Conservation (phyloP, 1,140 invertebrate species). For the Ephestia elutella region DNA sequence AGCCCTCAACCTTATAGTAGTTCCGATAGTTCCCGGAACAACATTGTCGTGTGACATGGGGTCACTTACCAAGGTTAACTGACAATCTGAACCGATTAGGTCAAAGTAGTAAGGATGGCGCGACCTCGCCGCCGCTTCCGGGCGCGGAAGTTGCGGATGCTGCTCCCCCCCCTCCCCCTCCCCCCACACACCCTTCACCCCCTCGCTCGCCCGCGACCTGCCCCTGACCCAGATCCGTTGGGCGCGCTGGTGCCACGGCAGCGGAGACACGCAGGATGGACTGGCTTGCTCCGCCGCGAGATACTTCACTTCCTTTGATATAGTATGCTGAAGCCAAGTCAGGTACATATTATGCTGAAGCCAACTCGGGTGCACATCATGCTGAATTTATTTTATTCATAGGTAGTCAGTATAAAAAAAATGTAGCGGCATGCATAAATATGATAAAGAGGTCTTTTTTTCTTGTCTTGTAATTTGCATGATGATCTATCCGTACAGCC, state of each 20-base stretch:
- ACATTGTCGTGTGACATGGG: neutral
- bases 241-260: neutral
- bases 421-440: no score
- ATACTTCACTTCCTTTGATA: no score
- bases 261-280: neutral
- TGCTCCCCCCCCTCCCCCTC: neutral
- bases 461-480: no score
- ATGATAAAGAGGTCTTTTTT: no score
- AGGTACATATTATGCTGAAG: no score
- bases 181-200: neutral
- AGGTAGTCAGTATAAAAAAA: no score
- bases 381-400: no score
- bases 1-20: neutral
- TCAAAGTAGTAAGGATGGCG: conserved; percentile 10
- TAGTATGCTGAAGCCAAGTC: no score
- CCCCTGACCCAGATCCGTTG: conserved; percentile 21
- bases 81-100: conserved; percentile 1
- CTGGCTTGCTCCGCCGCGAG: no score
- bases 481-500: no score
- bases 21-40: neutral
- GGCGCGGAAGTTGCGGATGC: conserved; percentile 12
- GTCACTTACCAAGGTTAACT: neutral
- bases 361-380: no score
- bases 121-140: conserved; percentile 3
- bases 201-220: conserved; percentile 11